Evolutionary conservation across 2,797 vertebrate species (phyloP).

Genomic region (Paguma larvata): DNA sequence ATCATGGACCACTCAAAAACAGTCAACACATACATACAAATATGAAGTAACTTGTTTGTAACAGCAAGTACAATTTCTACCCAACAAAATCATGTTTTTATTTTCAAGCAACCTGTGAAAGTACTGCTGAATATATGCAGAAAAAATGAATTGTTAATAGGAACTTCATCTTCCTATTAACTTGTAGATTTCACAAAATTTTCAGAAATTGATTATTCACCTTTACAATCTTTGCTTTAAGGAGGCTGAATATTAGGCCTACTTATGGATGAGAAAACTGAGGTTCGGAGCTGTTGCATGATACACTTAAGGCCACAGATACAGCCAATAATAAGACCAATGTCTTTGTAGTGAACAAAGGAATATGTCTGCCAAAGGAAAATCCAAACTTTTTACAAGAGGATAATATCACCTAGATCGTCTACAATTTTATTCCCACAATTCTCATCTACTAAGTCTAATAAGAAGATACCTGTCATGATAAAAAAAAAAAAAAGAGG

Average conservation of each 20-base stretch:
- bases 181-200: neutral
- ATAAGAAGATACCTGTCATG: neutral
- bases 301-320: neutral
- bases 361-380: neutral
- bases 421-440: neutral
- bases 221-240: neutral
- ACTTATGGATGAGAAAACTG: neutral
- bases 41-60: slow-evolving; percentile 19
- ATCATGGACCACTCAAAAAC: neutral
- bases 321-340: neutral
- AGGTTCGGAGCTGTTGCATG: neutral
- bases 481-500: neutral
- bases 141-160: slow-evolving; percentile 12
- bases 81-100: neutral
- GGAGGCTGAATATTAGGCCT: neutral
- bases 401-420: neutral
- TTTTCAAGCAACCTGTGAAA: slow-evolving; percentile 32
- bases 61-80: neutral
- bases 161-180: neutral
- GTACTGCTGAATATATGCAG: neutral
- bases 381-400: neutral
- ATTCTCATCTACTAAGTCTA: neutral
- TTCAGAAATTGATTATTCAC: slow-evolving; percentile 22
- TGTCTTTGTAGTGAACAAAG: neutral
- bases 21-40: neutral